Evolutionary conservation across 2,113 vertebrate species (phyloP).

Genomic region (Sinocyclocheilus grahami): DNA sequence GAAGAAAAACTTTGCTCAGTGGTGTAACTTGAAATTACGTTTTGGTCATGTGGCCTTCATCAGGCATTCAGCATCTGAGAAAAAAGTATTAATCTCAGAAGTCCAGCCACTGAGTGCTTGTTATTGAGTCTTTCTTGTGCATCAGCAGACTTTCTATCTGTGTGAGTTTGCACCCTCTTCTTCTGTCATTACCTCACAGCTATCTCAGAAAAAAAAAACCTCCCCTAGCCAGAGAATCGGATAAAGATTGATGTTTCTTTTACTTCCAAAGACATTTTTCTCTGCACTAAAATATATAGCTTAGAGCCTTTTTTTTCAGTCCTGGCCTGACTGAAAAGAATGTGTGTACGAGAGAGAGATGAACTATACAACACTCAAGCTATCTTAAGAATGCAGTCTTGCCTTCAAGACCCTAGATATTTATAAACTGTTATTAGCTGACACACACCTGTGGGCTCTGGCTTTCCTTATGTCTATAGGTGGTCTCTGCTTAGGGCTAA

Average conservation of each 20-base stretch:
- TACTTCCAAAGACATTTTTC: conserved; percentile 30
- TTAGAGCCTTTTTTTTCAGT: conserved; percentile 7
- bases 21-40: neutral
- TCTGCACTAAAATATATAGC: conserved; percentile 35
- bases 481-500: conserved; percentile 1
- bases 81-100: conserved; percentile 17
- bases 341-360: neutral
- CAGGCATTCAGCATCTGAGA: neutral
- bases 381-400: neutral
- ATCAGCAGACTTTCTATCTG: conserved; percentile 1
- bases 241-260: conserved; percentile 35
- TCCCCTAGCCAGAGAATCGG: conserved; percentile 12
- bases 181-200: conserved; percentile 35
- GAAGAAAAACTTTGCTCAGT: neutral
- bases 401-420: neutral
- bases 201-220: neutral
- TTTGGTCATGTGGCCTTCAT: neutral
- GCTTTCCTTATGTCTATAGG: neutral
- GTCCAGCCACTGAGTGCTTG: neutral
- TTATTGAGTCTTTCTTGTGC: conserved; percentile 4
- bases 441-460: neutral
- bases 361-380: neutral
- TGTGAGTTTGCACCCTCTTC: conserved; percentile 8
- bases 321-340: conserved; percentile 23
- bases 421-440: conserved; percentile 19